Percentiles rank a stretch among this genome's conserved stretches.
These are phyloP conservation scores for Tenthredo notha DNA, from an alignment of 2,888 invertebrate genomes.

Conservation along the genomic window DNA sequence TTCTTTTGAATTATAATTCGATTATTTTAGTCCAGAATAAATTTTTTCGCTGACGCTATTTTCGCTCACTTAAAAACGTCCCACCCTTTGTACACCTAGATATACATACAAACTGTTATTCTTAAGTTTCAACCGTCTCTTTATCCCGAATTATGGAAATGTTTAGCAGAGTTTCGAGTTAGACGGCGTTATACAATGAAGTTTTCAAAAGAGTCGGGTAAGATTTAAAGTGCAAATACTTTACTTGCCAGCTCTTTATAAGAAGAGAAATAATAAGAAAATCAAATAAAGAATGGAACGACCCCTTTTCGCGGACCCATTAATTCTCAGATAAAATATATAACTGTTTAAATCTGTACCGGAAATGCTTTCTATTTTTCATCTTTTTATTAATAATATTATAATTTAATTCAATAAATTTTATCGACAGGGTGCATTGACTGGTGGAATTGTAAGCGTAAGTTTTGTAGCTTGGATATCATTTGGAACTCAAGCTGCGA, in stretches of 20 bases:
- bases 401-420: background rate
- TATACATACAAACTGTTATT: constrained; percentile 24
- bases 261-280: constrained; percentile 15
- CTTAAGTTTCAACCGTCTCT: background rate
- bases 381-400: background rate
- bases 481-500: constrained; percentile 85
- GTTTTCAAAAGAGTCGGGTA: constrained; percentile 5
- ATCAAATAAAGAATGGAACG: constrained; percentile 3
- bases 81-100: background rate
- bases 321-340: background rate
- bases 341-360: background rate
- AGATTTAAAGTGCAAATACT: constrained; percentile 21
- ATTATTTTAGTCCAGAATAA: background rate
- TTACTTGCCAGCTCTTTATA: constrained; percentile 18
- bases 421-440: constrained; percentile 82
- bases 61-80: background rate
- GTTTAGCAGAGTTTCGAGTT: constrained; percentile 27
- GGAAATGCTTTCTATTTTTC: background rate
- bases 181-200: constrained; percentile 7
- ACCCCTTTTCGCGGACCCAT: background rate
- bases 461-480: constrained; percentile 85
- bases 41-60: background rate
- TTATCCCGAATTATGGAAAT: constrained; percentile 41
- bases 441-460: constrained; percentile 83
- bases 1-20: too few relatives aligned